Evolutionary conservation across 2,113 vertebrate species (phyloP), one percentile per base, ranked within the genome.

Genomic region (Poecilia latipinna): DNA sequence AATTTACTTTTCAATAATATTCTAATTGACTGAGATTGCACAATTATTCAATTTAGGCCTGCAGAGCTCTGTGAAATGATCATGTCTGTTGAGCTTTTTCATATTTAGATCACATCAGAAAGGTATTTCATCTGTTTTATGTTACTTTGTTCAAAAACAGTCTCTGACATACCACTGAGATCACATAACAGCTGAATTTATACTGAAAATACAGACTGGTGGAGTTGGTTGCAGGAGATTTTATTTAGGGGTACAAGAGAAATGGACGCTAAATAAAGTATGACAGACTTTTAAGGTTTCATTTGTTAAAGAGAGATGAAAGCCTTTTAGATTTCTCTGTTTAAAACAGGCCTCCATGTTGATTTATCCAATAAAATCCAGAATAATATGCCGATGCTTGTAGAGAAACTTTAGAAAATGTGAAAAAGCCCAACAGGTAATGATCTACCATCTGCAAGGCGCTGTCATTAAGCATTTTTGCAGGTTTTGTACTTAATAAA

Each of bases 401-500:
- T 57, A 24, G 51, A 8, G 7, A n/a, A 57, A 57, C 51, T n/a
- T 7, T 22, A n/a, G 22, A n/a, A 57, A 57, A 57, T 57, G 22
- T 57, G 22, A 57, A 57, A 57, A n/a, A 57, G 51, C 22, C 22
- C 51, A 57, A 57, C 24, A 57, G 24, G 51, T 4, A 57, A 22
- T 8, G 8, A 57, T 57, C 51, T 37, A 37, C 35, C 51, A n/a
- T 57, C 24, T 57, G 51, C 24, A 57, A n/a, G 51, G 51, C 24
- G 24, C 3, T n/a, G 24, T 57, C 51, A 86, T 73, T 66, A 75
- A 86, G 84, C 79, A 74, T 74, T 84, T 84, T 83, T 66, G 61
- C 78, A 73, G 65, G 75, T 86, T 79, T 78, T 70, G 60, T 78
- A 75, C 85, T 87, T 82, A 37, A 77, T 64, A 69, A 74, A 83